A percentile compares a stretch with the other conserved stretches of the same genome.
Evolutionary conservation across 2,888 invertebrate genomes (phyloP).

Genomic region (Crocallis elinguaria): DNA sequence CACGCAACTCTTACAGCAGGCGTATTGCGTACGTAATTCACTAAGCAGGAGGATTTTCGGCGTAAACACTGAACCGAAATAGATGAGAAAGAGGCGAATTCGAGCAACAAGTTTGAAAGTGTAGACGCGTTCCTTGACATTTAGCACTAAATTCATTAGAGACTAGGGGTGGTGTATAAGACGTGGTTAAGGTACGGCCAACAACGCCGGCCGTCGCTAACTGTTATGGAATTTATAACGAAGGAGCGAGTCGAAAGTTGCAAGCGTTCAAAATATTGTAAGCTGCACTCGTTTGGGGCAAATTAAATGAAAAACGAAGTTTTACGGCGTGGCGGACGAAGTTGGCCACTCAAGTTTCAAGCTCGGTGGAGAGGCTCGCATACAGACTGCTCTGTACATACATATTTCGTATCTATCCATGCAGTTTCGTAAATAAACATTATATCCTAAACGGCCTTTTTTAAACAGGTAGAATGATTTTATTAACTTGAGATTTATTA

Average conservation of each 20-base stretch:
- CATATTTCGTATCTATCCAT: too few relatives aligned
- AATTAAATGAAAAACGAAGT: slow-evolving; percentile 84
- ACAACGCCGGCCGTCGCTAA: slow-evolving; percentile 52
- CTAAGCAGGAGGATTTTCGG: not conserved
- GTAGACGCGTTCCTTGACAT: slow-evolving; percentile 50
- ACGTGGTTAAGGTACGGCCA: slow-evolving; percentile 44
- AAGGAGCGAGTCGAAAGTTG: slow-evolving; percentile 73
- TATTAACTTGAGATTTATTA: too few relatives aligned
- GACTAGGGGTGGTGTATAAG: slow-evolving; percentile 46
- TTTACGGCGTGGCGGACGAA: slow-evolving; percentile 72
- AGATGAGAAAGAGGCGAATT: slow-evolving; percentile 33
- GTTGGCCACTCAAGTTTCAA: slow-evolving; percentile 78
- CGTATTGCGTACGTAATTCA: too few relatives aligned
- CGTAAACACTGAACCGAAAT: slow-evolving; percentile 19
- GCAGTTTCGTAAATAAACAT: slow-evolving; percentile 6
- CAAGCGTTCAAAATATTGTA: slow-evolving; percentile 81
- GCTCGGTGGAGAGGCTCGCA: slow-evolving; percentile 52
- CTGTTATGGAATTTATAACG: slow-evolving; percentile 79
- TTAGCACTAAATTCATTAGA: slow-evolving; percentile 56
- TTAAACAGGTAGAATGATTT: too few relatives aligned
- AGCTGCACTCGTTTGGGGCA: slow-evolving; percentile 80
- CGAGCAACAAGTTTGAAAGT: slow-evolving; percentile 49
- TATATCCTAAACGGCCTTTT: too few relatives aligned
- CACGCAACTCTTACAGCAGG: too few relatives aligned
- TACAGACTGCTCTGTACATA: slow-evolving; percentile 43